phyloP scores from a whole-genome alignment of 1,140 invertebrate species.

The Bombyx mandarina region DNA sequence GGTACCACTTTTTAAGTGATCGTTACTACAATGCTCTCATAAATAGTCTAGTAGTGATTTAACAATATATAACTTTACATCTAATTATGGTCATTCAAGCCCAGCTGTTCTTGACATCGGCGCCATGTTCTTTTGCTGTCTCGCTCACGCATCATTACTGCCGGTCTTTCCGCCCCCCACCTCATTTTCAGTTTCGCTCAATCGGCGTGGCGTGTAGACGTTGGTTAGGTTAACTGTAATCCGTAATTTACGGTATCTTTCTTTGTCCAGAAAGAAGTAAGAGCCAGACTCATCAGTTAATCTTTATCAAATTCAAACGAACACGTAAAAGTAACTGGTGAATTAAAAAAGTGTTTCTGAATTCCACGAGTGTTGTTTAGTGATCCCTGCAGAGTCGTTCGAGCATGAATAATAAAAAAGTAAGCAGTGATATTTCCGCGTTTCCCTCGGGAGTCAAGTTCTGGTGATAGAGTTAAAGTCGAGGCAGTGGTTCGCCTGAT shows the following conservation, averaged over 20 bases:
- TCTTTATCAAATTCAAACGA: conserved; percentile 3
- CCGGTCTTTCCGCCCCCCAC: conserved; percentile 24
- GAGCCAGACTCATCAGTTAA: conserved; percentile 1
- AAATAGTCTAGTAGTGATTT: too few relatives aligned
- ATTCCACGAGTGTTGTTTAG: conserved; percentile 43
- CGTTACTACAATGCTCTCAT: too few relatives aligned
- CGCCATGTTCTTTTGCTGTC: conserved; percentile 61
- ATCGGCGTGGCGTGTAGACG: conserved; percentile 57
- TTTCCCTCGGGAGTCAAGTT: conserved; percentile 39
- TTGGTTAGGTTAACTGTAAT: conserved; percentile 15
- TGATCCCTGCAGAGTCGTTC: conserved; percentile 64
- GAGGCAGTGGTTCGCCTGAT: conserved; percentile 43
- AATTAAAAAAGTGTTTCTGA: conserved; percentile 11
- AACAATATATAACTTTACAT: too few relatives aligned
- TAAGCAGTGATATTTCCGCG: conserved; percentile 58
- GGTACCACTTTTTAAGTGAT: too few relatives aligned
- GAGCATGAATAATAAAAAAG: conserved; percentile 70
- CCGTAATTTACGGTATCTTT: conserved; percentile 47
- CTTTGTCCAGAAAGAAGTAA: conserved; percentile 58
- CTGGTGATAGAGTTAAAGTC: conserved; percentile 48
- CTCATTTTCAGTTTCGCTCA: conserved; percentile 59
- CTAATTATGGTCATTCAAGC: conserved; percentile 6
- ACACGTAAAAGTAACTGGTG: conserved; percentile 15
- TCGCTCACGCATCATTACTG: conserved; percentile 44
- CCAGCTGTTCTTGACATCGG: conserved; percentile 66